These are phyloP conservation scores for Brachypalpus laphriformis DNA, from an alignment of 2,888 invertebrate species.

Conservation along the genomic window DNA sequence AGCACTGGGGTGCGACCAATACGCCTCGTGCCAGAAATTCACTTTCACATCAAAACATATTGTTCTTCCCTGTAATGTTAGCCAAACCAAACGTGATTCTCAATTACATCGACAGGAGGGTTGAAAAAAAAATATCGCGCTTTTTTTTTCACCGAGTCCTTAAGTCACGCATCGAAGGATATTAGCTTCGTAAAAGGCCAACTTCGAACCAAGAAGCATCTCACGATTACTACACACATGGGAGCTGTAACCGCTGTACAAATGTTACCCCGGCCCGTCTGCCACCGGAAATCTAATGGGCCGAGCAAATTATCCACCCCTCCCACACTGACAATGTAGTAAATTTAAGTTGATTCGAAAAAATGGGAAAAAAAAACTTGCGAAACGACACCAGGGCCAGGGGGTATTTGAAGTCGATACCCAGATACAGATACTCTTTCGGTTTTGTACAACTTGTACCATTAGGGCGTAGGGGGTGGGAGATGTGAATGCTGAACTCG, in stretches of 20 bases:
- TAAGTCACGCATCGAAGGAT: slow-evolving; percentile 65
- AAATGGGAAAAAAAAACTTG: slow-evolving; percentile 40
- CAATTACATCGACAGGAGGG: slow-evolving; percentile 57
- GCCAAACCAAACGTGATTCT: slow-evolving; percentile 65
- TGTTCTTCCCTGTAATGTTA: slow-evolving; percentile 36
- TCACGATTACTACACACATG: slow-evolving; percentile 81
- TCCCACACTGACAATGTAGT: slow-evolving; percentile 43
- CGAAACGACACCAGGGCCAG: slow-evolving; percentile 31
- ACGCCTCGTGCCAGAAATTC: not conserved
- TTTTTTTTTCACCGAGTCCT: too few relatives aligned
- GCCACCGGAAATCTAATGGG: slow-evolving; percentile 70
- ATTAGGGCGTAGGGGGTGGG: slow-evolving; percentile 35
- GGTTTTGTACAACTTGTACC: slow-evolving; percentile 70
- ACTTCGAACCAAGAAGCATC: slow-evolving; percentile 57
- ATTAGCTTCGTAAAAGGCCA: slow-evolving; percentile 68
- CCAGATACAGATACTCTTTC: slow-evolving; percentile 51
- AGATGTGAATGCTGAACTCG: slow-evolving; percentile 14
- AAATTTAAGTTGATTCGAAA: slow-evolving; percentile 62
- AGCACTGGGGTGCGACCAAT: slow-evolving; percentile 23
- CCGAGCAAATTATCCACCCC: slow-evolving; percentile 69
- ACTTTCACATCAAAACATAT: slow-evolving; percentile 55
- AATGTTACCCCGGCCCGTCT: slow-evolving; percentile 65
- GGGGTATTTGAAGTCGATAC: slow-evolving; percentile 23
- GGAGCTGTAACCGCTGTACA: slow-evolving; percentile 82
- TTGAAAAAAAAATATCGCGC: slow-evolving; percentile 64